Evolutionary conservation across 2,888 invertebrate genomes (phyloP).

Genomic region (Diarsia dahlii): DNA sequence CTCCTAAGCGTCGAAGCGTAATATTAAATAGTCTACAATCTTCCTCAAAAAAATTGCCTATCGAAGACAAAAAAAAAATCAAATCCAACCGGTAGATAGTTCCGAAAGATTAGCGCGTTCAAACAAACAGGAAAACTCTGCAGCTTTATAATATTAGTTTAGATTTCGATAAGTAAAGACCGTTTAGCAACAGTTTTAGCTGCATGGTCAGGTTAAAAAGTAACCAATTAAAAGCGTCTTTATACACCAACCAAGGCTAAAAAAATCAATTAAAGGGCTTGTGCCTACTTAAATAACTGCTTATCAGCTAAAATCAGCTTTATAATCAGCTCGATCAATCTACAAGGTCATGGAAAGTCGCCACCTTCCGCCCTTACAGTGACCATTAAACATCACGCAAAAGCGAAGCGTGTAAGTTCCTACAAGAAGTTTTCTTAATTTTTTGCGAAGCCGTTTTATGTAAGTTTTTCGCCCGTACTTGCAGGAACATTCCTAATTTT

Average conservation of each 20-base stretch:
- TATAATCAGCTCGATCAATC: constrained; percentile 46
- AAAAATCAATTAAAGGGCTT: constrained; percentile 43
- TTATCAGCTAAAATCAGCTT: constrained; percentile 49
- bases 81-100: neutral
- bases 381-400: constrained; percentile 35
- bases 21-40: neutral
- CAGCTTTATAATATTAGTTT: neutral
- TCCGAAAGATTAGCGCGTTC: neutral
- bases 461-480: neutral
- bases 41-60: neutral
- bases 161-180: neutral
- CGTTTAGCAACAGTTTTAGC: neutral
- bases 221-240: constrained; percentile 14
- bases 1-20: neutral
- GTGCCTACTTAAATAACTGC: constrained; percentile 29
- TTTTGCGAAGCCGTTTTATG: neutral
- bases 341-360: constrained; percentile 35
- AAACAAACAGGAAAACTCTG: neutral
- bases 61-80: neutral
- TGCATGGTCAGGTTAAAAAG: neutral
- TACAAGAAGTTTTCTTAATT: neutral
- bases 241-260: constrained; percentile 40
- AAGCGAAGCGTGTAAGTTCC: neutral
- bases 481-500: neutral
- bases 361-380: constrained; percentile 19